A percentile compares a stretch with the other conserved stretches of the same genome.
phyloP scores from a whole-genome alignment of 2,888 invertebrate species.

The Trissonchulus latispiculum region DNA sequence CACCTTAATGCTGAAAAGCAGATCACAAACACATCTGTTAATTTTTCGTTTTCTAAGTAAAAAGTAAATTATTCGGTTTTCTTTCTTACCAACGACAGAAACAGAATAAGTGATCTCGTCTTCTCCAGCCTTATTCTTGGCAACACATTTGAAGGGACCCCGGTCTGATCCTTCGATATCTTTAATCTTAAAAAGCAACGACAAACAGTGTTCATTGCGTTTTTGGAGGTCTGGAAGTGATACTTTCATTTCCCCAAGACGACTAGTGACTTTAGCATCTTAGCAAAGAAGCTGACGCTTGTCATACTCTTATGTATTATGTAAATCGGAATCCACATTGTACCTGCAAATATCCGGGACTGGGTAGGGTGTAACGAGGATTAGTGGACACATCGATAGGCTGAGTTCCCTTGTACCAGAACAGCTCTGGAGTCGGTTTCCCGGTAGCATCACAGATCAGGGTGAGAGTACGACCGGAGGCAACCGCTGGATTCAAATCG shows the following conservation, averaged over 20 bases:
- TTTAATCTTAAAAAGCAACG: constrained; percentile 32
- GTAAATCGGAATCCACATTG: neutral
- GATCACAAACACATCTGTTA: too few species aligned
- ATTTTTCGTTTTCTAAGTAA: too few species aligned
- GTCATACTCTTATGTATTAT: too few species aligned
- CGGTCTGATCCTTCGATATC: constrained; percentile 40
- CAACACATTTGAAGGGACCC: constrained; percentile 45
- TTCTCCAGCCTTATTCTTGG: constrained; percentile 45
- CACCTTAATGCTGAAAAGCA: too few species aligned
- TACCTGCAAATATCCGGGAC: neutral
- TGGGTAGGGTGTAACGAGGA: neutral
- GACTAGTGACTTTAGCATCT: too few species aligned
- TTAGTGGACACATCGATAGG: neutral
- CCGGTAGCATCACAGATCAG: constrained; percentile 52
- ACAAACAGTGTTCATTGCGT: too few species aligned
- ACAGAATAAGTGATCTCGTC: constrained; percentile 41
- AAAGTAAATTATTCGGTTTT: too few species aligned
- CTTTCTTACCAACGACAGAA: constrained; percentile 38
- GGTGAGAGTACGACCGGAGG: constrained; percentile 52
- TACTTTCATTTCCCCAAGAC: too few species aligned
- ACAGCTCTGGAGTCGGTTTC: constrained; percentile 50
- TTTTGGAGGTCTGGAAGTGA: too few species aligned
- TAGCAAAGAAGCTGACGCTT: too few species aligned
- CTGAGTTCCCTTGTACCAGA: constrained; percentile 46
- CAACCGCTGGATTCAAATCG: constrained; percentile 39